Evolutionary conservation across 2,888 invertebrate species (phyloP), one percentile per base, ranked within the genome.

Genomic region (Pachliopta kotzebuea): DNA sequence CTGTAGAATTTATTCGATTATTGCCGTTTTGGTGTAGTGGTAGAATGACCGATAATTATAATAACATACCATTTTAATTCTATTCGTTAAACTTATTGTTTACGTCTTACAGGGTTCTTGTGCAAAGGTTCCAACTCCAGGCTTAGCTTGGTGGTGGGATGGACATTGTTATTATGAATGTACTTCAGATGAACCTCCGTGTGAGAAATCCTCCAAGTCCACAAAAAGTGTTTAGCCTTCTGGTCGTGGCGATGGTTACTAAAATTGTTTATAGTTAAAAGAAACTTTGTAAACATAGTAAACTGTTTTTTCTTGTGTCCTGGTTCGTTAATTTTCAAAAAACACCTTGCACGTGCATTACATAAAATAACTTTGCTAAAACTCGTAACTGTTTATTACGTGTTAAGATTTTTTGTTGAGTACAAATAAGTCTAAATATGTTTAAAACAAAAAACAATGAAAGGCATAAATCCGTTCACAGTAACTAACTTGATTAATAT

Each of bases 91-190:
- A n/a, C 6, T 18, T 18, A 18, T 45, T 18, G 11, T 37, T 37
- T 3, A 37, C 37, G 45, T n/a, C 18, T 74, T 74, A 53, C 74
- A 86, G 84, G 69, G 85, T 2, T 72, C 70, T 24, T 85, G 85
- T 68, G 65, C 69, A 11, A 71, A 69, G 18, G 73, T 80, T 0
- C 90, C 90, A 9, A 84, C 79, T 0, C 90, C 90, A 0, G 90
- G 90, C 0, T 42, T 68, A 1, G 60, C 84, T 1, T 90, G 86
- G 84, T 86, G 85, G 85, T 90, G 86, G 83, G 90, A 90, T 67
- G 88, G 85, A 0, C 90, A 90, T 68, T 79, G 76, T 66, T 86
- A 84, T 70, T 90, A 76, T 67, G 83, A 84, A 56, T 67, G 70
- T n/a, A 67, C 68, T 0, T 67, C 66, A 9, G 72, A 71, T 24